phyloP scores from a whole-genome alignment of 2,797 vertebrate species.

The Coregonus suidteri region DNA sequence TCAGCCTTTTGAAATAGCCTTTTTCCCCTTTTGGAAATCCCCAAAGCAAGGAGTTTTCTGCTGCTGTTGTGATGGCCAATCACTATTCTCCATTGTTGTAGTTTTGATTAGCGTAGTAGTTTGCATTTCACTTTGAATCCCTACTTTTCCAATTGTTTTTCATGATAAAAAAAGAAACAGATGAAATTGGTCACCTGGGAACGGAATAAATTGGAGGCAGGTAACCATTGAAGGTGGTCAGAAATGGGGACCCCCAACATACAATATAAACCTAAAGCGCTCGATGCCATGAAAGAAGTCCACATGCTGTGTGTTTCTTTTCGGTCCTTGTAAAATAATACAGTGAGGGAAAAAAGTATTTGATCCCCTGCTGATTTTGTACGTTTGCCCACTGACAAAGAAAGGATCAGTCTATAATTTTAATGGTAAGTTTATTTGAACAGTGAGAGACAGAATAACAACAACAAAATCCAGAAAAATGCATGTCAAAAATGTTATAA shows the following conservation, averaged over 20 bases:
- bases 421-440: too few relatives aligned
- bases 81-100: not conserved
- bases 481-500: too few relatives aligned
- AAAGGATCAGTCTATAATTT: too few relatives aligned
- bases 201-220: not conserved
- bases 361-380: too few relatives aligned
- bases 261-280: not conserved
- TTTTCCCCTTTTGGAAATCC: constrained; percentile 33
- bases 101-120: not conserved
- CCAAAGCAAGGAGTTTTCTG: not conserved
- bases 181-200: not conserved
- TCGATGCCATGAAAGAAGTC: not conserved
- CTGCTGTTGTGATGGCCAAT: not conserved
- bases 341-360: too few relatives aligned
- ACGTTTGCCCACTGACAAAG: too few relatives aligned
- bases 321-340: too few relatives aligned
- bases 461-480: too few relatives aligned
- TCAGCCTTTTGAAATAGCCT: constrained; percentile 36
- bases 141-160: constrained; percentile 1
- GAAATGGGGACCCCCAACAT: not conserved
- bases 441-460: too few relatives aligned
- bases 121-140: constrained; percentile 1
- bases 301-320: not conserved
- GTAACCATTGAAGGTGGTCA: not conserved
- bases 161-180: not conserved